Evolutionary conservation across 1,140 invertebrate genomes (phyloP), one percentile per base, ranked within the genome.

Genomic region (Alviniconcha marisindica): DNA sequence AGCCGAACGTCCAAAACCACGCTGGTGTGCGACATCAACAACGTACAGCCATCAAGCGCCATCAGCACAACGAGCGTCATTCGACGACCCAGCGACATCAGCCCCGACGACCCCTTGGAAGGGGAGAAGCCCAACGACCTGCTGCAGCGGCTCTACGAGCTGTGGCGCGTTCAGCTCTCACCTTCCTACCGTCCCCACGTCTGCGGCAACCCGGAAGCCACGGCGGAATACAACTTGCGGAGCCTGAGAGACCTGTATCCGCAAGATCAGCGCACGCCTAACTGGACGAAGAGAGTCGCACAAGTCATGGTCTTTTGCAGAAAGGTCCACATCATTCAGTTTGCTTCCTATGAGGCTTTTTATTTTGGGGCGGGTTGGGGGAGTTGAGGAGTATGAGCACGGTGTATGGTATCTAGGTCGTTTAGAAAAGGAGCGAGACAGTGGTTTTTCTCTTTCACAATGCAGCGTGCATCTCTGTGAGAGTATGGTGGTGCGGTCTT

Each of bases 161-260:
- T 78, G 51, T 78, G 77, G 77, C 56, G 51, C 31, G 0, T 1
- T 7, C 54, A 78, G 54, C 77, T 78, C 31, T 36, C 77, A 0
- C 12, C 28, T 7, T 78, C 77, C 51, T 78, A 78, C 77, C 51
- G 77, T 2, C 54, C 77, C 7, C 54, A 56, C 28, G 77, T 63
- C 31, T 24, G 4, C 21, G 18, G n/a, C 2, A 38, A 28, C 15
- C 77, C 77, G 21, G 51, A 60, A 28, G 48, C 36, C 36, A 78
- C 51, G 33, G 54, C 77, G 12, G 77, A 78, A 33, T 14, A 1
- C 10, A 78, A 78, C 54, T 36, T 78, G 51, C 18, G 51, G 33
- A 24, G 36, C 48, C 2, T 78, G 44, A 28, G 48, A 38, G 77
- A n/a, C 31, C 54, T 60, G 71, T 74, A 74, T 74, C 71, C 71